A percentile compares a stretch with the other conserved stretches of the same genome.
Conservation (phyloP, 2,113 vertebrate species). For the Panurus biarmicus region DNA sequence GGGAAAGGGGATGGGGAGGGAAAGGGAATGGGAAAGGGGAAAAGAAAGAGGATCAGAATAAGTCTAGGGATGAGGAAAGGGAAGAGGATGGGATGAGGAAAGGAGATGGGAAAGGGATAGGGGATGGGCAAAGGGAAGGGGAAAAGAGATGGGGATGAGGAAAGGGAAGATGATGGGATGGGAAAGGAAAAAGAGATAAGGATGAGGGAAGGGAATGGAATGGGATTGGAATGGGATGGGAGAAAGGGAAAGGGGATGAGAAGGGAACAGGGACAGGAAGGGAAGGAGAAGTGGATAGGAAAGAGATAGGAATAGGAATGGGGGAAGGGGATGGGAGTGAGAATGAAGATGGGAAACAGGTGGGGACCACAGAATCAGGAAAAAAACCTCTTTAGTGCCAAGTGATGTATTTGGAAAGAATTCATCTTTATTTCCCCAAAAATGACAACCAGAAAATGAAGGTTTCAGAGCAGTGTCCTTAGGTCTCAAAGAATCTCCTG, state of each 20-base stretch:
- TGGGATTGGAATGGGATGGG: not conserved
- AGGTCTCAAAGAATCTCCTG: not conserved
- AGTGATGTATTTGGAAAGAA: not conserved
- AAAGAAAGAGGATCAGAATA: not conserved
- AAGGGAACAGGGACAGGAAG: too few species aligned
- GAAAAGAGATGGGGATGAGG: too few species aligned
- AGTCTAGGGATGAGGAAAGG: too few species aligned
- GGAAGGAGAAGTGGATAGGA: too few species aligned
- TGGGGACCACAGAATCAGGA: not conserved
- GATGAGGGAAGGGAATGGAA: not conserved
- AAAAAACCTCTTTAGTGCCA: not conserved
- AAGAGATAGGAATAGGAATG: too few species aligned
- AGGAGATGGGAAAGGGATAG: not conserved
- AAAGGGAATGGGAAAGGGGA: too few species aligned
- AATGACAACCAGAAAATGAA: not conserved
- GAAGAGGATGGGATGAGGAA: not conserved
- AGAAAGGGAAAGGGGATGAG: too few species aligned
- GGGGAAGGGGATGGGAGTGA: not conserved
- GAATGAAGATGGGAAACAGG: not conserved
- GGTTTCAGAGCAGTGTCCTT: not conserved
- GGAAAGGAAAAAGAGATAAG: not conserved
- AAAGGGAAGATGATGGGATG: too few species aligned
- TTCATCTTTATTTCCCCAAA: not conserved
- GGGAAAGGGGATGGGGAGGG: too few species aligned
- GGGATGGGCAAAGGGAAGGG: too few species aligned